phyloP scores from a whole-genome alignment of 2,797 vertebrate species.

The Phrynocephalus guinanensis region DNA sequence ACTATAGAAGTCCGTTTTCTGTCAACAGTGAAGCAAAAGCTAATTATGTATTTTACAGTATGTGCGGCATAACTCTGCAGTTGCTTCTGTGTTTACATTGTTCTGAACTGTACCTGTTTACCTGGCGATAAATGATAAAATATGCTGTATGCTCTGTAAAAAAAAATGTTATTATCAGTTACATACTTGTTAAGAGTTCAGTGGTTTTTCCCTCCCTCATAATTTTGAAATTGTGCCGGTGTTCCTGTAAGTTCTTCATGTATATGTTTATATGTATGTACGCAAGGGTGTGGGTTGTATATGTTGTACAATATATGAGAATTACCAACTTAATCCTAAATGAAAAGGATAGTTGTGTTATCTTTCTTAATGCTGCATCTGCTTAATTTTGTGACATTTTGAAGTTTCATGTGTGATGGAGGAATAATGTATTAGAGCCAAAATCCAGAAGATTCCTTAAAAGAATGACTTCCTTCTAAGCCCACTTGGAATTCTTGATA shows the following conservation, averaged over 20 bases:
- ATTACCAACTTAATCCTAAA: constrained; percentile 80
- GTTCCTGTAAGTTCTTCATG: constrained; percentile 57
- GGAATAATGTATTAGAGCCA: constrained; percentile 24
- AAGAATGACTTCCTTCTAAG: neutral
- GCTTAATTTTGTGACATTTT: constrained; percentile 54
- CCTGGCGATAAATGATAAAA: constrained; percentile 61
- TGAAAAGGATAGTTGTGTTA: constrained; percentile 78
- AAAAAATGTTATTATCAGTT: constrained; percentile 58
- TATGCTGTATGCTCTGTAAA: constrained; percentile 71
- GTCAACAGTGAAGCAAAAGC: constrained; percentile 71
- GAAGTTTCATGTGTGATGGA: constrained; percentile 46
- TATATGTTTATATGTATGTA: constrained; percentile 44
- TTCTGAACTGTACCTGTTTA: constrained; percentile 73
- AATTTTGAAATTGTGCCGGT: constrained; percentile 40
- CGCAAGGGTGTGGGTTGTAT: constrained; percentile 61
- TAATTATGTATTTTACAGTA: constrained; percentile 65
- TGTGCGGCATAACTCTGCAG: constrained; percentile 73
- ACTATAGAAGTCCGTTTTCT: constrained; percentile 61
- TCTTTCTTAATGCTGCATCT: constrained; percentile 72
- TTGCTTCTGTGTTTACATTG: constrained; percentile 73
- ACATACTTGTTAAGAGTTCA: constrained; percentile 69
- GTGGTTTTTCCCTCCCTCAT: constrained; percentile 58
- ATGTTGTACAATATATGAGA: constrained; percentile 57
- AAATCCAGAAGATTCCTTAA: neutral
- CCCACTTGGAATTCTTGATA: neutral